Evolutionary conservation across 1,140 invertebrate genomes (phyloP).

Genomic region (Ladona fulva): DNA sequence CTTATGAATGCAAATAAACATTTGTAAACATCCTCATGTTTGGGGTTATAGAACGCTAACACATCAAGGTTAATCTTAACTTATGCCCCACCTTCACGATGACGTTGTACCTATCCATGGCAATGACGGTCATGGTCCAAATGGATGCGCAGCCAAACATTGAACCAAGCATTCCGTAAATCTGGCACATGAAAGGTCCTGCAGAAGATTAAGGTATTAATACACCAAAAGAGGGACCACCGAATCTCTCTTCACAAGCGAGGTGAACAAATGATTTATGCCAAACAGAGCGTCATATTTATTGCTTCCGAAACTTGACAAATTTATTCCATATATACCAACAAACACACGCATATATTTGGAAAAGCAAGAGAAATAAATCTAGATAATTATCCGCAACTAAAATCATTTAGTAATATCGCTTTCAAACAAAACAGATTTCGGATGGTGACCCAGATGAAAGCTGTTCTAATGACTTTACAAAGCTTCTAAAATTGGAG

Average conservation of each 20-base stretch:
- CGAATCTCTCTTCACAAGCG: too few relatives aligned
- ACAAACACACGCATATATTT: neutral
- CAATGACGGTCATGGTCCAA: constrained; percentile 37
- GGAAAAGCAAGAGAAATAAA: neutral
- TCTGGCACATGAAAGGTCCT: constrained; percentile 37
- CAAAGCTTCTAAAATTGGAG: too few relatives aligned
- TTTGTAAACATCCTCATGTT: neutral
- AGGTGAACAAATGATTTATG: neutral
- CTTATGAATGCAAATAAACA: neutral
- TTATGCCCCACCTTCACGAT: constrained; percentile 31
- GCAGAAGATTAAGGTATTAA: constrained; percentile 11
- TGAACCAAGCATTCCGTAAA: constrained; percentile 41
- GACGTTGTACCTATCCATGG: constrained; percentile 41
- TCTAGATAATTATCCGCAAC: too few relatives aligned
- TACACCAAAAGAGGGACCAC: too few relatives aligned
- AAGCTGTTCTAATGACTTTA: too few relatives aligned
- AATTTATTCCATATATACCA: neutral
- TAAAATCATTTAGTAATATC: too few relatives aligned
- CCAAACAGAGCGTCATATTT: neutral
- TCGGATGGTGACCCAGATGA: too few relatives aligned
- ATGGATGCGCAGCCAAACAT: constrained; percentile 42
- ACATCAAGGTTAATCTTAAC: neutral
- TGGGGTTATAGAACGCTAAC: neutral
- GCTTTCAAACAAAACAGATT: too few relatives aligned
- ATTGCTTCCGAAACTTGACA: neutral